Evolutionary conservation across 2,888 invertebrate species (phyloP), one percentile per base, ranked within the genome.

Genomic region (Lasioglossum calceatum): DNA sequence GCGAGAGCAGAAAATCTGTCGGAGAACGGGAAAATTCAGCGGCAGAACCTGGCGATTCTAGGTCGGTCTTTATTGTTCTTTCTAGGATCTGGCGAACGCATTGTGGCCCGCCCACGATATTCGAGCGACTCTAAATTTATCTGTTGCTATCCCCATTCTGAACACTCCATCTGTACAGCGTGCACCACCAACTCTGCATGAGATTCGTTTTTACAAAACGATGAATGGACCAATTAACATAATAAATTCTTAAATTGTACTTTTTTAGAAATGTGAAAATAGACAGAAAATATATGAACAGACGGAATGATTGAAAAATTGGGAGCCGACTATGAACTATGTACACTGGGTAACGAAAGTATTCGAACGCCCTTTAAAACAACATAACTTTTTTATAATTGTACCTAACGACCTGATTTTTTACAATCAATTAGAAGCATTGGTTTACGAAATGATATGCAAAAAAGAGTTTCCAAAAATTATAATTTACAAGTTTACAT

Each of bases 1-100:
- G 61, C 44, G 71, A 42, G 44, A 44, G 79, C 44, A 14, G 61
- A 74, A 82, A 80, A 82, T 58, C 64, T 64, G 27, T 19, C 58
- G n/a, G 64, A 78, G 82, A 39, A 67, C 70, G 61, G 67, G 44
- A 70, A 70, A 70, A 70, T 64, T 2, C 67, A 47, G 12, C 19
- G 36, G 23, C 2, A 61, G 64, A 70, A 70, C 39, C 19, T 72
- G 64, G 19, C 27, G 39, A 74, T 74, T 61, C 54, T 61, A 36
- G 79, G 14, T 27, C 76, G 36, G 8, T 32, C 67, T 36, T 44
- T 39, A 44, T 64, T 64, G 39, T 36, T 44, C 23, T 64, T 23
- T 42, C 19, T 32, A 12, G 32, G 47, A 23, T 58, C 76, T 77
- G 64, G 76, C 76, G 23, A 77, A 61, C 23, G 61, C 70, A 39